A percentile compares a stretch with the other conserved stretches of the same genome.
Conservation (phyloP, 2,888 invertebrate genomes). For the Siphlonurus alternatus region DNA sequence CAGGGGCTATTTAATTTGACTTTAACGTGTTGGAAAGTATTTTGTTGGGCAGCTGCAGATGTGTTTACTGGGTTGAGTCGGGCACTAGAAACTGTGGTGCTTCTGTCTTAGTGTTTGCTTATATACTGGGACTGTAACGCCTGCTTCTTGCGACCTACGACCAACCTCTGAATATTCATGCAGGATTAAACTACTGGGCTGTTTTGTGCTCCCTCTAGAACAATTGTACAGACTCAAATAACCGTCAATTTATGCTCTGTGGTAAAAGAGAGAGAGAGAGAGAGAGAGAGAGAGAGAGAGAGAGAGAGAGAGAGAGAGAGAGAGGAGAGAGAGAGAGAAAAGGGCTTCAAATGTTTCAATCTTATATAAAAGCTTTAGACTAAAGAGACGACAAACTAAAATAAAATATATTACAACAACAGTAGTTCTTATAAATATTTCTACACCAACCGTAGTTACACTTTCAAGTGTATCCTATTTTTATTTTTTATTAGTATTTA, state of each 20-base stretch:
- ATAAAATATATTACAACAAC: no score
- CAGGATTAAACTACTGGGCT: neutral
- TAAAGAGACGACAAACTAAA: no score
- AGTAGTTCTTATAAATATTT: no score
- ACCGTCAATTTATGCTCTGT: slow-evolving; percentile 9
- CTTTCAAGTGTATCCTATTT: no score
- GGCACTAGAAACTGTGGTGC: no score
- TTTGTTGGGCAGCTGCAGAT: neutral
- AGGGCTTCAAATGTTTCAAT: no score
- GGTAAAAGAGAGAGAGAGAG: slow-evolving; percentile 13
- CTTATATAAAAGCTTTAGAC: no score
- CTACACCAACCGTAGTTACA: no score
- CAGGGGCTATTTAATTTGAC: no score
- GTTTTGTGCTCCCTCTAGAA: neutral
- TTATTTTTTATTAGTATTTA: no score
- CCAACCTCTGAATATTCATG: neutral
- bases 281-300: slow-evolving; percentile 12
- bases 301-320: slow-evolving; percentile 13
- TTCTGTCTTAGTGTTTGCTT: neutral
- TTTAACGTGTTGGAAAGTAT: neutral
- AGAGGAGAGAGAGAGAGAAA: slow-evolving; percentile 13
- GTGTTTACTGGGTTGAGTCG: neutral
- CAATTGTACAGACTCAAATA: slow-evolving; percentile 9
- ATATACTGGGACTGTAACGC: neutral
- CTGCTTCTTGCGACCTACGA: neutral